Evolutionary conservation across 2,797 vertebrate genomes (phyloP).

Genomic region (Gastrophryne carolinensis): DNA sequence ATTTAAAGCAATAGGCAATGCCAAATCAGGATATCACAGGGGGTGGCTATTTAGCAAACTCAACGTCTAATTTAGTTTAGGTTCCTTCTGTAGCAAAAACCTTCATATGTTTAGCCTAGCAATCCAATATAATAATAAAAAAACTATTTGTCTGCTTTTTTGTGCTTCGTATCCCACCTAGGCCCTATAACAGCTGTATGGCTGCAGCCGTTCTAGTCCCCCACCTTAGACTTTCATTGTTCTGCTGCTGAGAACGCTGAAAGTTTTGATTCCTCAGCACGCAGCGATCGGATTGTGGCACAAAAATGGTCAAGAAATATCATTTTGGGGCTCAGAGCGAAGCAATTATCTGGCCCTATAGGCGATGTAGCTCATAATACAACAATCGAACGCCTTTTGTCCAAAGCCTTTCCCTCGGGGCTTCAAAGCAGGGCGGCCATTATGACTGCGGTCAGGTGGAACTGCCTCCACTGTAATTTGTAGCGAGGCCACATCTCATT

Average conservation of each 20-base stretch:
- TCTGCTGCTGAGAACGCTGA: not conserved
- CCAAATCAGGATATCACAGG: no score
- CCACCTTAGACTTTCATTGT: not conserved
- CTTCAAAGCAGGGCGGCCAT: not conserved
- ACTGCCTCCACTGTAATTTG: slow-evolving; percentile 26
- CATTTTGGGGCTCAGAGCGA: not conserved
- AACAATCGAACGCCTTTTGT: not conserved
- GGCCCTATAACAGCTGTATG: no score
- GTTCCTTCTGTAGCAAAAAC: no score
- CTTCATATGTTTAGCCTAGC: no score
- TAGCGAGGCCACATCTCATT: slow-evolving; percentile 21
- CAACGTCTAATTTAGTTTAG: no score
- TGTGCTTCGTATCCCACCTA: no score
- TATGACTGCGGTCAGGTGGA: slow-evolving; percentile 26
- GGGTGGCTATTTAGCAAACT: no score
- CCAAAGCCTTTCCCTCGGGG: not conserved
- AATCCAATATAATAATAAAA: no score
- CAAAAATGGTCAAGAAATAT: not conserved
- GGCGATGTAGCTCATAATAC: not conserved
- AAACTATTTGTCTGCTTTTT: no score
- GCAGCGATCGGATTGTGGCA: not conserved
- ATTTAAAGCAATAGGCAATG: no score
- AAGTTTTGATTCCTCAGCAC: not conserved
- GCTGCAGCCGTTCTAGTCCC: not conserved
- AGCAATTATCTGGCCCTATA: not conserved